These are phyloP conservation scores for Peromyscus nudipes DNA, from an alignment of 2,797 vertebrate species.

Conservation along the genomic window DNA sequence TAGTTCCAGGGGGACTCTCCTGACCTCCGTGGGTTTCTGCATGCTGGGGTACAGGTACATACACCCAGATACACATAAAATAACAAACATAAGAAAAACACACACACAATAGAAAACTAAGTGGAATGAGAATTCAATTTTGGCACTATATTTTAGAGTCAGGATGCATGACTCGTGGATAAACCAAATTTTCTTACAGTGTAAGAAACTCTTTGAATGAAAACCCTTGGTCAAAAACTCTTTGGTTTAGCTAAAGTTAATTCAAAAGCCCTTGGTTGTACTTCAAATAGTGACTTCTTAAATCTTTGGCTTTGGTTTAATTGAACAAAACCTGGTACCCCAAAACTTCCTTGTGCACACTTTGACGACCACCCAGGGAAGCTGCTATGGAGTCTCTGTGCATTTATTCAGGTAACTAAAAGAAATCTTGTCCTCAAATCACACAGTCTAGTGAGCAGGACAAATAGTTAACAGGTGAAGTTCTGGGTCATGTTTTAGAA, in stretches of 20 bases:
- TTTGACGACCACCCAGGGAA: neutral
- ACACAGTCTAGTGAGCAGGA: neutral
- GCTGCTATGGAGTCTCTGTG: neutral
- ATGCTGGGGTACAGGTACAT: neutral
- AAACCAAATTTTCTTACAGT: neutral
- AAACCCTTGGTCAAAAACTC: neutral
- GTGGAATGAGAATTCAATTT: neutral
- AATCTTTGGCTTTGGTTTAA: conserved; percentile 35
- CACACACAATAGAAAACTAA: neutral
- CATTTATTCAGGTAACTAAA: conserved; percentile 42
- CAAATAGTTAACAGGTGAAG: neutral
- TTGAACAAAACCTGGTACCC: neutral
- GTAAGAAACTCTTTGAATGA: neutral
- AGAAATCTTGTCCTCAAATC: neutral
- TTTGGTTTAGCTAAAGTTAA: neutral
- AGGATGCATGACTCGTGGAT: neutral
- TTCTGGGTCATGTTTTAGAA: neutral
- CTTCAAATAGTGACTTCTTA: neutral
- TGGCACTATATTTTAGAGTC: neutral
- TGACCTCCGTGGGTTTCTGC: neutral
- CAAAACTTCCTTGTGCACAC: neutral
- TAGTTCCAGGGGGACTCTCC: neutral
- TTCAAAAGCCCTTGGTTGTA: neutral
- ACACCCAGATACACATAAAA: neutral
- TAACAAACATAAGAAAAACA: neutral